Evolutionary conservation across 2,888 invertebrate species (phyloP), one percentile per base, ranked within the genome.

Genomic region (Pammene aurita): DNA sequence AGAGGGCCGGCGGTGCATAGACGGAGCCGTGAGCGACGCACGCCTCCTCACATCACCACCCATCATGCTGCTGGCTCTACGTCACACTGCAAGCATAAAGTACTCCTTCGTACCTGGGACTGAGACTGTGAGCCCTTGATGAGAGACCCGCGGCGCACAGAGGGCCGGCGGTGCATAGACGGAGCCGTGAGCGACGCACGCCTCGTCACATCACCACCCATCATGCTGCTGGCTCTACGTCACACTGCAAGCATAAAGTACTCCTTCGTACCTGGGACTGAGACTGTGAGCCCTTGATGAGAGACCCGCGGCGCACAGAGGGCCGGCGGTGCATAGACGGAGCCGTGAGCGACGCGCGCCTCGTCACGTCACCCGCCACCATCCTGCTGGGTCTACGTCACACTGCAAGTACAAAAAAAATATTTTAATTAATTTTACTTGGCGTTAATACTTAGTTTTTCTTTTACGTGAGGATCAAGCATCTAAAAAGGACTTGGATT

Each of bases 291-390:
- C 92, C 85, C 73, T 93, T 94, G 75, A 94, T 93, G 69, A 93
- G 88, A 42, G 94, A 94, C 67, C 95, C 94, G 67, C 94, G 91
- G 10, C 93, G 82, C 52, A 93, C 90, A 0, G 94, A 94, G 44
- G 92, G 90, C 73, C 93, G 92, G 74, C 93, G 92, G 76, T 92
- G 92, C 92, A 90, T 92, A 54, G 92, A 92, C 73, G 86, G 93
- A 83, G 87, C 93, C 62, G 87, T 93, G 80, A 92, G 89, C 71
- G 93, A 93, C 68, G 93, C 92, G 60, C 93, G 89, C 71, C 93
- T 86, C 58, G 92, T 92, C 70, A 93, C 92, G 81, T 93, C 93
- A 67, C 92, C 92, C 56, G 93, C 92, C 69, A 85, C 90, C 93
- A 93, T 93, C 66, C 71, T 67, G 76, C 71, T 72, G 60, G 46